Evolutionary conservation across 1,140 invertebrate genomes (phyloP).

Genomic region (Drosophila ironensis): DNA sequence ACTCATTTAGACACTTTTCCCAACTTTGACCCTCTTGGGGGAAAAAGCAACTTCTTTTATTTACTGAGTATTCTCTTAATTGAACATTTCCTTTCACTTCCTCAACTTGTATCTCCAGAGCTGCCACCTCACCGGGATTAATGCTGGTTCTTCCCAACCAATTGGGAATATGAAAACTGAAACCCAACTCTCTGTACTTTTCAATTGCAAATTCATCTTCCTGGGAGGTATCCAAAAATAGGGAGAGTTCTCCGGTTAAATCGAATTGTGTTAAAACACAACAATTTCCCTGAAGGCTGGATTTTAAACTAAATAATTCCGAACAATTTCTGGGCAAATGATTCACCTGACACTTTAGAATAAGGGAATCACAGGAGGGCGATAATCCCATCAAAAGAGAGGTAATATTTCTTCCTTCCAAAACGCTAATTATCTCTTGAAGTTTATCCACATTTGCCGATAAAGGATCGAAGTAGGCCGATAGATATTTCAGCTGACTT

Average conservation of each 20-base stretch:
- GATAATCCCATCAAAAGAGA: slow-evolving; percentile 23
- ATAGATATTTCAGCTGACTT: slow-evolving; percentile 3
- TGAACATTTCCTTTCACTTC: slow-evolving; percentile 24
- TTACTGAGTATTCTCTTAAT: slow-evolving; percentile 5
- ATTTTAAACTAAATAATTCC: slow-evolving; percentile 23
- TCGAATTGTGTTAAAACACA: slow-evolving; percentile 10
- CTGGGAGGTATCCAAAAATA: slow-evolving; percentile 41
- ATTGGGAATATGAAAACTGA: slow-evolving; percentile 41
- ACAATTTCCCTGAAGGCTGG: slow-evolving; percentile 27
- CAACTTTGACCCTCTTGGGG: slow-evolving; percentile 11
- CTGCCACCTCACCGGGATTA: slow-evolving; percentile 25
- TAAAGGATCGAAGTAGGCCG: slow-evolving; percentile 20
- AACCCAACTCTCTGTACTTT: slow-evolving; percentile 9
- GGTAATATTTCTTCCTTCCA: slow-evolving; percentile 8
- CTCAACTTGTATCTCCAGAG: slow-evolving; percentile 12
- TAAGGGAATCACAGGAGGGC: slow-evolving; percentile 34
- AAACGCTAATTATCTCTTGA: neutral
- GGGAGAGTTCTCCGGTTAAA: slow-evolving; percentile 16
- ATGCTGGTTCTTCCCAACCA: slow-evolving; percentile 33
- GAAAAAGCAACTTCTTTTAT: slow-evolving; percentile 28
- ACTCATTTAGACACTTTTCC: slow-evolving; percentile 20
- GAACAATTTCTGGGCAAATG: slow-evolving; percentile 23
- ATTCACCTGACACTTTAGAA: slow-evolving; percentile 34
- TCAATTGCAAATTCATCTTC: slow-evolving; percentile 31
- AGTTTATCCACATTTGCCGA: slow-evolving; percentile 6